Conservation (phyloP, 2,888 invertebrate genomes). For the Teinopalpus imperialis region DNA sequence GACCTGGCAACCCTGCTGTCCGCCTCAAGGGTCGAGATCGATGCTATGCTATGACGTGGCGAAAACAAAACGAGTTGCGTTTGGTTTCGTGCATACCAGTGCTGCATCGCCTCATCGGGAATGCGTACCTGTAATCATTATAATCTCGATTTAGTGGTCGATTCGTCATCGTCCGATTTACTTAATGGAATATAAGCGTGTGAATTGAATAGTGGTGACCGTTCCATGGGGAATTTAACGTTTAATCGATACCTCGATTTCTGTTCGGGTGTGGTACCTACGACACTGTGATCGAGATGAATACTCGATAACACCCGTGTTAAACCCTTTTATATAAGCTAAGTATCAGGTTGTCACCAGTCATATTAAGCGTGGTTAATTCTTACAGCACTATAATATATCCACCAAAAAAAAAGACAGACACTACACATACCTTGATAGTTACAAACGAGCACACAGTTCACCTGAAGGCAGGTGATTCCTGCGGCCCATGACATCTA, state of each 20-base stretch:
- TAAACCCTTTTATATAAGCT: too few species aligned
- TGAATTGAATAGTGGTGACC: constrained; percentile 60
- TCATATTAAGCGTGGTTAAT: too few species aligned
- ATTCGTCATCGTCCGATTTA: constrained; percentile 79
- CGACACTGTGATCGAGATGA: too few species aligned
- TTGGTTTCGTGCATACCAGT: constrained; percentile 76
- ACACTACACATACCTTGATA: too few species aligned
- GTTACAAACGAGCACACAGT: too few species aligned
- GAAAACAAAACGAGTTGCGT: constrained; percentile 77
- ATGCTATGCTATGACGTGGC: constrained; percentile 76
- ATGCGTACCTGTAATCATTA: constrained; percentile 73
- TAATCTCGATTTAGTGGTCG: constrained; percentile 76
- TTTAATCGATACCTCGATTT: constrained; percentile 27
- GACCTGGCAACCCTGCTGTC: constrained; percentile 38
- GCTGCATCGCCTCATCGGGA: constrained; percentile 69
- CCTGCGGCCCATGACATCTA: too few species aligned
- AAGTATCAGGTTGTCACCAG: too few species aligned
- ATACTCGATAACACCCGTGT: too few species aligned
- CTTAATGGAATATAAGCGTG: constrained; percentile 78
- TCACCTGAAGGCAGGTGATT: too few species aligned
- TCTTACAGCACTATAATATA: too few species aligned
- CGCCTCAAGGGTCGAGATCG: constrained; percentile 46
- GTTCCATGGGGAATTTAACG: constrained; percentile 30
- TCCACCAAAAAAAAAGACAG: too few species aligned
- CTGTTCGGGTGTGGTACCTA: too few species aligned